phyloP scores from a whole-genome alignment of 2,113 vertebrate genomes.

The Hippoglossus stenolepis region DNA sequence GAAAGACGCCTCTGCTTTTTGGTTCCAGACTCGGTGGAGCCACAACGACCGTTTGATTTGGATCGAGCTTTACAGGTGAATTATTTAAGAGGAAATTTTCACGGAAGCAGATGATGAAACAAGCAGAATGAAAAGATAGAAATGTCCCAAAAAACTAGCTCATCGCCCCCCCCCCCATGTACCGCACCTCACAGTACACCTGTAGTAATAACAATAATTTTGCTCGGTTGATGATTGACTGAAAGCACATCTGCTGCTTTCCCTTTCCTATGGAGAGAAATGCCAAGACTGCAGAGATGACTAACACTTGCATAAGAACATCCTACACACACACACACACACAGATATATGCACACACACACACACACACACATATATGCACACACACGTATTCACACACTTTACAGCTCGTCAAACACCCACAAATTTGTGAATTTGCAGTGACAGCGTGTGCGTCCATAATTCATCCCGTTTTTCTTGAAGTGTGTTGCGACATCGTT shows the following conservation, averaged over 20 bases:
- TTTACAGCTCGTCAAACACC: constrained; percentile 54
- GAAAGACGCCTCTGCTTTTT: background rate
- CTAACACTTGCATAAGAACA: constrained; percentile 70
- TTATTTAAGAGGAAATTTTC: too few relatives aligned
- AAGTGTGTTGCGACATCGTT: constrained; percentile 9
- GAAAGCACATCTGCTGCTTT: constrained; percentile 38
- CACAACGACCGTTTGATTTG: too few relatives aligned
- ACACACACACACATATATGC: constrained; percentile 7
- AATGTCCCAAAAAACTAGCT: too few relatives aligned
- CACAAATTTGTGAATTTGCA: constrained; percentile 39
- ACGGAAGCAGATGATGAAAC: too few relatives aligned
- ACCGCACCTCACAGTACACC: background rate
- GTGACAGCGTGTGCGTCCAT: constrained; percentile 42
- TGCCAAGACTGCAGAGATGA: constrained; percentile 54
- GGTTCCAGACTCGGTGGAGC: too few relatives aligned
- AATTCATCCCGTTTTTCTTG: constrained; percentile 11
- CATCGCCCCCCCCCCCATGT: too few relatives aligned
- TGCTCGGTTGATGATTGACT: constrained; percentile 16
- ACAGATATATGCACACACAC: constrained; percentile 12
- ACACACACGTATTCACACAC: constrained; percentile 7
- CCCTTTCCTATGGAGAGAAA: constrained; percentile 20
- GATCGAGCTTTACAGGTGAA: too few relatives aligned
- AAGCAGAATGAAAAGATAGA: too few relatives aligned
- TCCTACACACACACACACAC: constrained; percentile 26
- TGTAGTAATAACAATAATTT: background rate